Conservation (phyloP, 2,113 vertebrate species). For the Archilochus colubris region DNA sequence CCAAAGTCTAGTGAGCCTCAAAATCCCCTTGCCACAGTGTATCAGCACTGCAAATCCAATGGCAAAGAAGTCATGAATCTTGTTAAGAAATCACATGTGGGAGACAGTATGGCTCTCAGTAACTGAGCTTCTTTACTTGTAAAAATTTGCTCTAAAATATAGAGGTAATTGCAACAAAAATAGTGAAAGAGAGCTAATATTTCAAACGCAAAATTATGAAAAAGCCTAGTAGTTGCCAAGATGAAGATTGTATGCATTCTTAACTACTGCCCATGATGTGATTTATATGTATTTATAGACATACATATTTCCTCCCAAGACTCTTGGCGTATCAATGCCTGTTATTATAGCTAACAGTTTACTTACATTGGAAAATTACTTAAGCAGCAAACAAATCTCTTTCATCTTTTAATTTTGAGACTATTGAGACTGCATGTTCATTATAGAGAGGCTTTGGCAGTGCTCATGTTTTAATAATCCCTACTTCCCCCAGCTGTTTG, state of each 20-base stretch:
- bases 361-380: neutral
- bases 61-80: neutral
- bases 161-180: neutral
- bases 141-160: neutral
- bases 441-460: neutral
- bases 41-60: neutral
- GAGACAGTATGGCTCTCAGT: neutral
- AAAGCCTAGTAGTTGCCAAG: neutral
- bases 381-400: neutral
- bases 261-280: neutral
- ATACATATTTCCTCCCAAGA: neutral
- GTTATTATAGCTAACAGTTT: neutral
- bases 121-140: neutral
- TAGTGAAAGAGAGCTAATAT: neutral
- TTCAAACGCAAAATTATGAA: neutral
- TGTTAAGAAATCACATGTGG: neutral
- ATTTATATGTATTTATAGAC: neutral
- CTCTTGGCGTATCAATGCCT: neutral
- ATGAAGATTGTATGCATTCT: neutral
- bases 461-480: neutral
- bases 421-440: neutral
- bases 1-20: neutral
- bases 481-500: conserved; percentile 5
- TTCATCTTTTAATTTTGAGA: neutral
- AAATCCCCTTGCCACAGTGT: neutral